Evolutionary conservation across 2,888 invertebrate genomes (phyloP), one percentile per base, ranked within the genome.

Genomic region (Rapana venosa): DNA sequence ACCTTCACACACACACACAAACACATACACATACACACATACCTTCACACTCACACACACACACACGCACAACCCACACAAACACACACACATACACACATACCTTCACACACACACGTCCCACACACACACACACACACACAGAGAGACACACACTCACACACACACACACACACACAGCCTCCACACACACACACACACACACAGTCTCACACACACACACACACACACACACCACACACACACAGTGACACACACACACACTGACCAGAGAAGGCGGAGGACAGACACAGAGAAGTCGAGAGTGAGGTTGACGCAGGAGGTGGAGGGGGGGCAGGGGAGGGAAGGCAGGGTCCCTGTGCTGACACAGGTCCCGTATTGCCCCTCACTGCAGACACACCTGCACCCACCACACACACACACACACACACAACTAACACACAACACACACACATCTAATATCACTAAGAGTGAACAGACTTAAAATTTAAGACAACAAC

Each of bases 131-230:
- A 30, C 74, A 20, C 22, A 61, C 61, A 20, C 61, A 22, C 61
- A 61, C 22, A 22, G 6, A 22, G 1, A 61, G 6, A 61, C 61
- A 61, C 20, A 20, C 15, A 61, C 22, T 8, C 61, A 15, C 61
- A 15, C 61, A 15, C 61, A 15, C 61, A 15, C 22, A 15, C 61
- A 61, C 61, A 15, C 61, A 61, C 61, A 20, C 61, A 22, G 1
- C 22, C 58, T 58, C 15, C 15, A 58, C 58, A 8, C 58, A 8
- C 92, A 90, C 95, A 91, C 66, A 93, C 88, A 22, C 91, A 87
- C 87, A 94, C 92, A 92, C 95, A 95, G 17, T 92, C 92, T 30
- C 91, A 89, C 5, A 95, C 95, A 61, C 92, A 94, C 87, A 93
- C 92, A 26, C 94, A 94, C 0, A 84, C 88, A 92, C 84, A 90